Evolutionary conservation across 2,888 invertebrate species (phyloP).

Genomic region (Liposcelis brunnea): DNA sequence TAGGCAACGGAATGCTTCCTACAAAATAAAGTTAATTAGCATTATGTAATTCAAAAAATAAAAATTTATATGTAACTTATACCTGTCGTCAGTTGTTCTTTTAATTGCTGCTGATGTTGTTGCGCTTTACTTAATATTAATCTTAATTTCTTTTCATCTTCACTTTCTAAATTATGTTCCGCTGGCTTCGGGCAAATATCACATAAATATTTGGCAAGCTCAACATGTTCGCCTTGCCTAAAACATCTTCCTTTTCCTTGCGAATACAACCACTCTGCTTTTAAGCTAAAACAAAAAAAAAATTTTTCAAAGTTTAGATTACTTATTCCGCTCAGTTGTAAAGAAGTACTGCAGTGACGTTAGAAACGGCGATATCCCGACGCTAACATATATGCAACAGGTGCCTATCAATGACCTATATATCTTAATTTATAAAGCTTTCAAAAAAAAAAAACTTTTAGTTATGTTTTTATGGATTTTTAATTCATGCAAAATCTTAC

Average conservation of each 20-base stretch:
- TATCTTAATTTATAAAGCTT: neutral
- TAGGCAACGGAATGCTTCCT: neutral
- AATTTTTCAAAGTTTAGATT: neutral
- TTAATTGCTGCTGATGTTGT: constrained; percentile 68
- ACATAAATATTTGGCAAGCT: constrained; percentile 65
- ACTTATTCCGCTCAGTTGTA: too few species aligned
- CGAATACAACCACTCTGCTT: constrained; percentile 90
- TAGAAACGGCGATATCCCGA: neutral
- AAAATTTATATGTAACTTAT: neutral
- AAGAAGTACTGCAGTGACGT: too few species aligned
- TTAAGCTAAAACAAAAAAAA: constrained; percentile 39
- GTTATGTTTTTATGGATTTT: too few species aligned
- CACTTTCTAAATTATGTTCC: constrained; percentile 55
- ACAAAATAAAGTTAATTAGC: too few species aligned
- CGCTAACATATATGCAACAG: too few species aligned
- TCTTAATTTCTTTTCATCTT: constrained; percentile 71
- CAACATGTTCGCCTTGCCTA: constrained; percentile 66
- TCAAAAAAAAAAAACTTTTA: too few species aligned
- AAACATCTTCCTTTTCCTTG: constrained; percentile 84
- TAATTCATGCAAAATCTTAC: constrained; percentile 30
- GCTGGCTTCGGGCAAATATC: constrained; percentile 72
- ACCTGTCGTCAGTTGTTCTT: constrained; percentile 15
- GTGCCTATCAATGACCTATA: neutral
- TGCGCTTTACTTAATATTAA: constrained; percentile 79
- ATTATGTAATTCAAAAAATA: too few species aligned